Conservation (phyloP, 2,113 vertebrate genomes). For the Glareola pratincola region DNA sequence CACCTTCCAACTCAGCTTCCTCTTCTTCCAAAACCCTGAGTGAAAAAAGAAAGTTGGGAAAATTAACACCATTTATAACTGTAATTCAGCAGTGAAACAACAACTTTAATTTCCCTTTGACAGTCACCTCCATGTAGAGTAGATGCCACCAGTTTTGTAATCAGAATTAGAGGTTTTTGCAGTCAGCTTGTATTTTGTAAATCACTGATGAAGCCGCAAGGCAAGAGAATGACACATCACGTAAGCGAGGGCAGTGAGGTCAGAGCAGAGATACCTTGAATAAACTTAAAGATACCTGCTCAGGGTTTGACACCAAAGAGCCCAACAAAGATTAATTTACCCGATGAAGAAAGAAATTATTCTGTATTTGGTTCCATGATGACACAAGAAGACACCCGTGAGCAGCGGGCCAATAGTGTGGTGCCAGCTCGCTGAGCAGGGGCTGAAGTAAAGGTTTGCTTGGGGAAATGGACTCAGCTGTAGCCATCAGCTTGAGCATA, state of each 20-base stretch:
- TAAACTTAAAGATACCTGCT: neutral
- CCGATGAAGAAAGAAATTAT: neutral
- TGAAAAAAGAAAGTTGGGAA: neutral
- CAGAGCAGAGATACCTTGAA: neutral
- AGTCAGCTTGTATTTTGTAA: neutral
- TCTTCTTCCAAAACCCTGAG: neutral
- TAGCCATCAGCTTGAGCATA: neutral
- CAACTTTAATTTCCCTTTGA: neutral
- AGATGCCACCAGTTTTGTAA: neutral
- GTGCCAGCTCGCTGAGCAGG: accelerated
- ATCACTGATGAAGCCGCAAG: neutral
- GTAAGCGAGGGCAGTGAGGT: neutral
- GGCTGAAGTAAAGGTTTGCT: neutral
- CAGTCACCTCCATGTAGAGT: neutral
- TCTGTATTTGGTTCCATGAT: neutral
- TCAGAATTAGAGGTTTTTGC: neutral
- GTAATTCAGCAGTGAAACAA: neutral
- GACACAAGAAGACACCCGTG: neutral
- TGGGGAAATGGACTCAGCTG: neutral
- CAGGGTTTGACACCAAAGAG: neutral
- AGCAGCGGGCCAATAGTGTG: neutral
- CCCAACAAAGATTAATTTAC: neutral
- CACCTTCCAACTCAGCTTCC: neutral
- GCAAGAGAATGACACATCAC: neutral
- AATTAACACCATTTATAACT: neutral